Base-by-base conservation (phyloP, 2,113 vertebrate genomes). In the Xiphophorus couchianus region DNA sequence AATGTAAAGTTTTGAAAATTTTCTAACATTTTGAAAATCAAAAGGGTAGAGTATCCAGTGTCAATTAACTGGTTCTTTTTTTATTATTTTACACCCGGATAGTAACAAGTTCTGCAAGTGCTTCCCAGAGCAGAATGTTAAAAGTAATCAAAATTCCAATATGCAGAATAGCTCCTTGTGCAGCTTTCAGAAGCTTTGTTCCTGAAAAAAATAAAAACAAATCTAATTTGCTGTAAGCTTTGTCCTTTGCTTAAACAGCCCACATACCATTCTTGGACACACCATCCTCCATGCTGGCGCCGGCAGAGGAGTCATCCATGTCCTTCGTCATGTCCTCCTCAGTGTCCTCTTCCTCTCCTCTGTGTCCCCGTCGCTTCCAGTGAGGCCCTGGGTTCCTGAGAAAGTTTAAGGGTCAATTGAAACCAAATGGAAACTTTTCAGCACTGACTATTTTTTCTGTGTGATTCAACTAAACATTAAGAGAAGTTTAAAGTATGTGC, bases 311-410 rank as follows among this genome's bases (percentile, higher is more conserved):
- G 82, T 99, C 97, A 75, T 99, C 98, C 95, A 99, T 93, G 86
- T 99, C 98, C 90, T 99, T 99, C 25, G 96, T 97, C 65, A 97
- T 93, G 80, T 99, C 98, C 83, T 99, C 95, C 83, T 99, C 98
- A 0, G 96, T 96, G 15, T 99, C 98, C 73, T 99, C 98, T 60
- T 99, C 98, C 5, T 99, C 98, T 22, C 91, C 93, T 29, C 96
- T 96, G 90, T 98, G 97, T 66, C 94, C 96, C 63, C 96, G 92
- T 29, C 97, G 94, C 29, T 98, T 99, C 85, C 96, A 96, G 80
- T 98, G 97, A 1, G 95, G 88, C 11, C 95, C 93, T 0, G 96
- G 88, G 93, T 96, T 98, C 19, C 97, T 99, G 58, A n/a, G 25
- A 1, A 11, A 15, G n/a, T 0, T 15, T 22, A 0, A 4, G 30